Evolutionary conservation across 2,797 vertebrate genomes (phyloP).

Genomic region (Characodon lateralis): DNA sequence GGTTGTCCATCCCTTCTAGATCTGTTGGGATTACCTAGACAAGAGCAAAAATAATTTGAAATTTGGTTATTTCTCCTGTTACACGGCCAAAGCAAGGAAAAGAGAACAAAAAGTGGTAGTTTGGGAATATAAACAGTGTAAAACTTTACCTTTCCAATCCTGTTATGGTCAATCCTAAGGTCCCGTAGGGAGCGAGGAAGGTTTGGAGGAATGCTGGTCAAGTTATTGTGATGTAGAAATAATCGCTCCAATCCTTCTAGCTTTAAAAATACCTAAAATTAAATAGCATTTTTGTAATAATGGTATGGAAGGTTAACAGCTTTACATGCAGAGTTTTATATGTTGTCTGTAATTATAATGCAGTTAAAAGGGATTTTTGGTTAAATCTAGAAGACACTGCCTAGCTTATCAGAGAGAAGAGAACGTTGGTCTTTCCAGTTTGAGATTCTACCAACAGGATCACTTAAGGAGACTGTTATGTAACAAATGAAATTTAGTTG

Average conservation of each 20-base stretch:
- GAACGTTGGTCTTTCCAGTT: background rate
- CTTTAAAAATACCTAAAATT: slow-evolving; percentile 84
- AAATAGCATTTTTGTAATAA: background rate
- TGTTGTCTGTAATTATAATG: background rate
- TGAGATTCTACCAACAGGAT: background rate
- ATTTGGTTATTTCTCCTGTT: slow-evolving; percentile 7
- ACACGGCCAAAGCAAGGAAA: background rate
- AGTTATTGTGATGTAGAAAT: slow-evolving; percentile 93
- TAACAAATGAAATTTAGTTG: background rate
- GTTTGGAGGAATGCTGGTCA: slow-evolving; percentile 86
- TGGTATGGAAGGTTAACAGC: background rate
- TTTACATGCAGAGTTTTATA: background rate
- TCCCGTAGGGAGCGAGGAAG: slow-evolving; percentile 88
- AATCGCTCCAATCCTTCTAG: slow-evolving; percentile 86
- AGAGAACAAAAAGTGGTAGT: background rate
- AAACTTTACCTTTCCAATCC: slow-evolving; percentile 82
- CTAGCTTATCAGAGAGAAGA: background rate
- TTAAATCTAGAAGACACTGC: background rate
- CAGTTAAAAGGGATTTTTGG: background rate
- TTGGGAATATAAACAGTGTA: background rate
- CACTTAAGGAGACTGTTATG: background rate
- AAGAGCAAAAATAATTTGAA: slow-evolving; percentile 18
- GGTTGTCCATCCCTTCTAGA: slow-evolving; percentile 91
- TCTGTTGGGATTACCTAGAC: slow-evolving; percentile 81
- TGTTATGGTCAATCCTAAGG: slow-evolving; percentile 89